Conservation (phyloP, 2,113 vertebrate species). For the Petromus typicus region DNA sequence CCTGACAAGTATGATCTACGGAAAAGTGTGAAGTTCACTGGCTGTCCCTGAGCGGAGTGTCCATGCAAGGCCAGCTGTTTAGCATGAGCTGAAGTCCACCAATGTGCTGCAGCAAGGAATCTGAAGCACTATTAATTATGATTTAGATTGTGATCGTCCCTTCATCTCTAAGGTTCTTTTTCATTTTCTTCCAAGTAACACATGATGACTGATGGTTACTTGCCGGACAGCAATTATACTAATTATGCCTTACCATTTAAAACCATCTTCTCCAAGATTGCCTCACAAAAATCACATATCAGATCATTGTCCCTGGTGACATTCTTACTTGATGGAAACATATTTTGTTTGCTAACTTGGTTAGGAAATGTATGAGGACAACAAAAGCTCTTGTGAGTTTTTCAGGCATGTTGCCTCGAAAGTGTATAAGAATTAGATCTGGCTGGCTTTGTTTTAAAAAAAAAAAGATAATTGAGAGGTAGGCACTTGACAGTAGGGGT, state of each 20-base stretch:
- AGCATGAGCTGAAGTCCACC: background rate
- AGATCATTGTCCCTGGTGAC: slow-evolving; percentile 81
- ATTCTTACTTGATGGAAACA: slow-evolving; percentile 81
- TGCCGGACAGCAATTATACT: slow-evolving; percentile 87
- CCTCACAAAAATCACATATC: slow-evolving; percentile 84
- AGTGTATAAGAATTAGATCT: slow-evolving; percentile 62
- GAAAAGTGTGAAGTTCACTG: background rate
- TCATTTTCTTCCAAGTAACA: slow-evolving; percentile 82
- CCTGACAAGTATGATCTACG: background rate
- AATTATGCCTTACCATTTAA: slow-evolving; percentile 85
- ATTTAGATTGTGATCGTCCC: slow-evolving; percentile 74
- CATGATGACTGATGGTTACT: slow-evolving; percentile 80
- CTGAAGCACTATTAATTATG: background rate
- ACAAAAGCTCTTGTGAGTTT: slow-evolving; percentile 81
- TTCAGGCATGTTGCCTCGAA: slow-evolving; percentile 66
- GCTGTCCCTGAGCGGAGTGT: background rate
- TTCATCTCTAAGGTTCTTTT: slow-evolving; percentile 68
- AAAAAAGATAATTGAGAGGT: slow-evolving; percentile 52
- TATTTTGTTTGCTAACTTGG: slow-evolving; percentile 84
- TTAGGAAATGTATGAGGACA: slow-evolving; percentile 80
- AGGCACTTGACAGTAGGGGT: slow-evolving; percentile 35
- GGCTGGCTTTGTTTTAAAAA: background rate
- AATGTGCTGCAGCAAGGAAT: background rate
- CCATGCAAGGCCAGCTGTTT: background rate
- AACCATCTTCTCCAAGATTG: slow-evolving; percentile 82